Conservation (phyloP, 2,113 vertebrate genomes). For the Collichthys lucidus region DNA sequence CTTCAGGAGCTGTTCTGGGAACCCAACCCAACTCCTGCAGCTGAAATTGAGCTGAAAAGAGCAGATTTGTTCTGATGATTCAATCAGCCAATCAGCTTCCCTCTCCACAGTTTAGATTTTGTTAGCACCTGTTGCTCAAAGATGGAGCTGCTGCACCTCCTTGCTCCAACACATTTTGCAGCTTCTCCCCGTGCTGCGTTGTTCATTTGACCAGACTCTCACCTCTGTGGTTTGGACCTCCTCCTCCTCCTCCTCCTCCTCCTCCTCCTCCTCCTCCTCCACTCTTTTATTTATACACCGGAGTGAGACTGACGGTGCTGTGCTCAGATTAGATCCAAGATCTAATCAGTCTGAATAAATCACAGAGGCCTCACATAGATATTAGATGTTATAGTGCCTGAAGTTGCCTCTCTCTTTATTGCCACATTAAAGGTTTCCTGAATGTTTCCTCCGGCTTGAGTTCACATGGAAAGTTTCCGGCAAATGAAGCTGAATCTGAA, state of each 20-base stretch:
- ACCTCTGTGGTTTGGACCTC: neutral
- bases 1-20: neutral
- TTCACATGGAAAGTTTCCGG: neutral
- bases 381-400: too few relatives aligned
- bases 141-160: neutral
- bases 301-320: neutral
- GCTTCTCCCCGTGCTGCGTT: neutral
- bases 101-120: too few relatives aligned
- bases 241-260: too few relatives aligned
- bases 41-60: too few relatives aligned
- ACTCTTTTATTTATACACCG: neutral
- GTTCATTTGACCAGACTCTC: neutral
- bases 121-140: neutral
- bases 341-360: neutral
- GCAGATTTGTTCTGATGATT: too few relatives aligned
- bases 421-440: neutral
- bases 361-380: neutral
- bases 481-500: neutral
- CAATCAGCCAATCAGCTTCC: too few relatives aligned
- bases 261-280: too few relatives aligned
- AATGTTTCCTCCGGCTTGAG: neutral
- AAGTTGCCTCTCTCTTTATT: too few relatives aligned
- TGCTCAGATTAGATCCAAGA: neutral
- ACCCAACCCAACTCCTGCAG: too few relatives aligned
- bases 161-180: neutral